phyloP scores from a whole-genome alignment of 2,113 vertebrate species.

The Heterocephalus glaber region DNA sequence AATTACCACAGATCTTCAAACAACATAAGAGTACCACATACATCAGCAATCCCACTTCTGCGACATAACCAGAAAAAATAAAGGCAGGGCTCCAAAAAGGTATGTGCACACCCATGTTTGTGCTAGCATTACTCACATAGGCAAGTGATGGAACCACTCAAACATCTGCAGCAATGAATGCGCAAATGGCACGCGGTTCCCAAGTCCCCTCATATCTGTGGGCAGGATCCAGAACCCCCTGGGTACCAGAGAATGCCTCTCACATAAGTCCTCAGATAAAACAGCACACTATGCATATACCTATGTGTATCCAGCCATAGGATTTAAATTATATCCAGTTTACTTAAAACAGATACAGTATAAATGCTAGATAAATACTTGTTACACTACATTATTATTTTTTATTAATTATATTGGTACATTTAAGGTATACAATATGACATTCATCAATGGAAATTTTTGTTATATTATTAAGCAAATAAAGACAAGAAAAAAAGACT shows the following conservation, averaged over 20 bases:
- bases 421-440: no score
- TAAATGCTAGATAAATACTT: not conserved
- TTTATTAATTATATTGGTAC: no score
- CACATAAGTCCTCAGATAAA: no score
- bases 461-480: not conserved
- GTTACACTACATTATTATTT: no score
- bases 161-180: not conserved
- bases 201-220: not conserved
- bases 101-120: not conserved
- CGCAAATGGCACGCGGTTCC: not conserved
- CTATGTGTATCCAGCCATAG: not conserved
- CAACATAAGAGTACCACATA: not conserved
- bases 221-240: not conserved
- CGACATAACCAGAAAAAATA: not conserved
- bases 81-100: not conserved
- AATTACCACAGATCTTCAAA: not conserved
- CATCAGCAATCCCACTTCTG: not conserved
- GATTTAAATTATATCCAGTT: not conserved
- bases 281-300: not conserved
- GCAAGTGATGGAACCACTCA: not conserved
- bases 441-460: no score
- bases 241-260: no score
- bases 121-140: not conserved
- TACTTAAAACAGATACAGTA: not conserved
- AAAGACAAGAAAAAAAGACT: not conserved